Conservation (phyloP, 2,113 vertebrate species). For the Pyrgilauda ruficollis region DNA sequence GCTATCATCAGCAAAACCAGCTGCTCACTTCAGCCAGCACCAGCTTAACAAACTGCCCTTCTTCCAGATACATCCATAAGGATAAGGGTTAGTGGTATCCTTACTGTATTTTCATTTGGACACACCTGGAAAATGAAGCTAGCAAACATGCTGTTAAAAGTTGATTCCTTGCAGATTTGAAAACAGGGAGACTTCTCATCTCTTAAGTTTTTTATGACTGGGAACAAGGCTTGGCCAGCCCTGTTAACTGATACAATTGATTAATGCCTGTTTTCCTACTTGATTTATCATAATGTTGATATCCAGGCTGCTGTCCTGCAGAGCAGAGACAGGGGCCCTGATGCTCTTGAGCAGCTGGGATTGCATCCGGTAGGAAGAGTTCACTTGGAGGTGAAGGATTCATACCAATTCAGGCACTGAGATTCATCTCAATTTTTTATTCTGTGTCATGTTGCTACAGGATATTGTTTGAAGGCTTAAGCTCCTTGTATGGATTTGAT, state of each 20-base stretch:
- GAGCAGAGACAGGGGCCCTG: not conserved
- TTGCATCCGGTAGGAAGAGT: conserved; percentile 47
- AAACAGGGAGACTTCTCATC: not conserved
- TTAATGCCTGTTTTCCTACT: conserved; percentile 38
- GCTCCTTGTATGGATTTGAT: not conserved
- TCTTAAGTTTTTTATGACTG: not conserved
- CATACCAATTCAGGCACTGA: not conserved
- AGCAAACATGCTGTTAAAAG: not conserved
- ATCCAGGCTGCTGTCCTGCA: conserved; percentile 38
- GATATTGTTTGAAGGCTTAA: not conserved
- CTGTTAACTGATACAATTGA: not conserved
- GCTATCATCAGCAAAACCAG: not conserved
- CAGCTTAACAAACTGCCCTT: not conserved
- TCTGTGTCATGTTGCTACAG: not conserved
- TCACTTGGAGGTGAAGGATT: conserved; percentile 50
- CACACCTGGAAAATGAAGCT: not conserved
- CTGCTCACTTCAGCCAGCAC: not conserved
- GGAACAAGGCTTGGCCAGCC: not conserved
- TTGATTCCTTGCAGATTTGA: not conserved
- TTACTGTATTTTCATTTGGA: not conserved
- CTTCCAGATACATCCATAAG: not conserved
- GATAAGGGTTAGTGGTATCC: not conserved
- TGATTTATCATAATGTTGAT: conserved; percentile 51
- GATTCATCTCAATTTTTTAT: not conserved
- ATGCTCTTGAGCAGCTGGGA: conserved; percentile 35